Percentiles rank a stretch among this genome's conserved stretches.
phyloP scores from a whole-genome alignment of 2,888 invertebrate species.

The Allophyes oxyacanthae region DNA sequence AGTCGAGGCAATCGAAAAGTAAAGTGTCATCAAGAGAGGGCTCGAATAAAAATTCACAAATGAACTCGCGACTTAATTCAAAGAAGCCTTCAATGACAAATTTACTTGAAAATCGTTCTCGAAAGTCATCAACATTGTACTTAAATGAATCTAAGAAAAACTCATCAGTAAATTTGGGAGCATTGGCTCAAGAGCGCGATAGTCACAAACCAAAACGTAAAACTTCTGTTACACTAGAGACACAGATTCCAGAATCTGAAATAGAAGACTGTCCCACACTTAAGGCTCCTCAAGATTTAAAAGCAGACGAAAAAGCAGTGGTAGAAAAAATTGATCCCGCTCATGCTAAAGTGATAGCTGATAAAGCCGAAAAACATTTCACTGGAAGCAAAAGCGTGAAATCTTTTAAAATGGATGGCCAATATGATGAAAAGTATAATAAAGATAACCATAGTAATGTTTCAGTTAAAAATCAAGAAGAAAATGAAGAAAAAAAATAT shows the following conservation, averaged over 20 bases:
- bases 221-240: slow-evolving; percentile 75
- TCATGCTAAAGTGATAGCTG: slow-evolving; percentile 78
- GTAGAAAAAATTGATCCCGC: slow-evolving; percentile 81
- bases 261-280: slow-evolving; percentile 86
- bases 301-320: slow-evolving; percentile 85
- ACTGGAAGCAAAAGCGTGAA: slow-evolving; percentile 77
- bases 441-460: slow-evolving; percentile 82
- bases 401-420: slow-evolving; percentile 82
- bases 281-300: slow-evolving; percentile 86
- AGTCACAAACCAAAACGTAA: slow-evolving; percentile 79
- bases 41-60: slow-evolving; percentile 81
- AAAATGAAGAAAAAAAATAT: slow-evolving; percentile 81
- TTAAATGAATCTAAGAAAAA: slow-evolving; percentile 87
- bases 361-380: slow-evolving; percentile 78
- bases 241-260: slow-evolving; percentile 85
- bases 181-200: slow-evolving; percentile 75
- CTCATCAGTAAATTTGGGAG: slow-evolving; percentile 78
- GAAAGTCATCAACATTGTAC: slow-evolving; percentile 83
- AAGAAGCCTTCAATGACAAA: slow-evolving; percentile 86
- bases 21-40: slow-evolving; percentile 80
- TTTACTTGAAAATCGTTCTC: slow-evolving; percentile 80
- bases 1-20: slow-evolving; percentile 82
- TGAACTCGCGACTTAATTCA: slow-evolving; percentile 83
- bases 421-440: slow-evolving; percentile 79
- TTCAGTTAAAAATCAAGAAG: slow-evolving; percentile 76